These are phyloP conservation scores for Plectropomus leopardus DNA, from an alignment of 2,113 vertebrate species.

Conservation along the genomic window DNA sequence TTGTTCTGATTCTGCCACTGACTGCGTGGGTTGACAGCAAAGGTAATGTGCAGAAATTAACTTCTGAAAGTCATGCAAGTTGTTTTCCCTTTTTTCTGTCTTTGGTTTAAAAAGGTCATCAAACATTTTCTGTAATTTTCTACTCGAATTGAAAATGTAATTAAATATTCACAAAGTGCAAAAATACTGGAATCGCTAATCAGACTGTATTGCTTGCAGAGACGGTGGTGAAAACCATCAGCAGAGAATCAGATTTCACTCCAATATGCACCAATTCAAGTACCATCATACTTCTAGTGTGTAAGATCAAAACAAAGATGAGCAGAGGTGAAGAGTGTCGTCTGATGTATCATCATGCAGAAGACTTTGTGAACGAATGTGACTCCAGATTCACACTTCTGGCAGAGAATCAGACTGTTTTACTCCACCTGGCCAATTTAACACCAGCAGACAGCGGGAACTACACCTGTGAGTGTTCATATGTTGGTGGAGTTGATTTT, in stretches of 20 bases:
- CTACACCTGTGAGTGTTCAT: slow-evolving; percentile 22
- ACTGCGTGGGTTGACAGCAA: accelerated
- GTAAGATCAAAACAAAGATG: slow-evolving; percentile 31
- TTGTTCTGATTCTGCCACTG: slow-evolving; percentile 26
- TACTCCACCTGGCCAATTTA: slow-evolving; percentile 43
- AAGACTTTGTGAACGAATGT: neutral
- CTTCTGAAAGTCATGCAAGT: neutral
- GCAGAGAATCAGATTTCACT: neutral
- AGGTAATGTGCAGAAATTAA: slow-evolving; percentile 28
- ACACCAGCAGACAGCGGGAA: slow-evolving; percentile 35
- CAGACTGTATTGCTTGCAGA: slow-evolving; percentile 12
- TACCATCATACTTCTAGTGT: neutral
- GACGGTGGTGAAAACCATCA: neutral
- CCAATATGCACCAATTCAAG: neutral
- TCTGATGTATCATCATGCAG: accelerated
- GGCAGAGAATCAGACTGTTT: slow-evolving; percentile 24
- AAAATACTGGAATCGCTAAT: neutral
- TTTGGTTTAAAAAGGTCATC: neutral
- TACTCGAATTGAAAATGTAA: neutral
- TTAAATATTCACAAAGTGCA: neutral
- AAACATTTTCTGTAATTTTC: neutral
- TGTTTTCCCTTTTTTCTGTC: neutral
- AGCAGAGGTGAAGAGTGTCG: neutral
- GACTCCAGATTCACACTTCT: slow-evolving; percentile 44
- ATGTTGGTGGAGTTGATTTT: accelerated